Conservation (phyloP, 2,797 vertebrate genomes). For the Chaetodon trifasciatus region DNA sequence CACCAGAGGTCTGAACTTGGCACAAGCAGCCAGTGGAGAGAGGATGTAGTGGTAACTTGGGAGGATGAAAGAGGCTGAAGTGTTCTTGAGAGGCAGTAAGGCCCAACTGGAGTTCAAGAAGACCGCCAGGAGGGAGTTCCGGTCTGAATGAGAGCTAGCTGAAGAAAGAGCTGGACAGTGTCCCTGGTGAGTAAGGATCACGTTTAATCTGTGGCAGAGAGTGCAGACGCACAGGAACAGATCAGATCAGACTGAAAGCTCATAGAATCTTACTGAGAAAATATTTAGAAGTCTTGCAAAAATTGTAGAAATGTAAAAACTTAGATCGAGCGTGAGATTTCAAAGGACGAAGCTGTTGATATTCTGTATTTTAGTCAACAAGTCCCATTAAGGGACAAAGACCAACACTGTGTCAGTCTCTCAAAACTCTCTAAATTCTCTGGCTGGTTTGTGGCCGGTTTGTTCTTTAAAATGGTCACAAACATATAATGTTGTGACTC, state of each 20-base stretch:
- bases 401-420: not conserved
- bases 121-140: constrained; percentile 1
- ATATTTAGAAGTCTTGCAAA: not conserved
- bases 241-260: not conserved
- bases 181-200: constrained; percentile 6
- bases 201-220: constrained; percentile 19
- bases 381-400: not conserved
- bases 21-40: constrained; percentile 24
- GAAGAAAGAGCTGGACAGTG: not conserved
- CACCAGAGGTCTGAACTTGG: constrained; percentile 39
- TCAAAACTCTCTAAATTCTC: not conserved
- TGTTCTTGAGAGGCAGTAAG: constrained; percentile 8
- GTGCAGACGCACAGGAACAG: not conserved
- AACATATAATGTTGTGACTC: not conserved
- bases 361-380: not conserved
- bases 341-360: not conserved
- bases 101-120: constrained; percentile 31
- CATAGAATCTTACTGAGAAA: not conserved
- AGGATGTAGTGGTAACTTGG: not conserved
- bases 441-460: not conserved
- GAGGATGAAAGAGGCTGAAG: constrained; percentile 18
- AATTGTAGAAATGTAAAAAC: not conserved
- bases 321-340: not conserved
- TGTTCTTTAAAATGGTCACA: not conserved
- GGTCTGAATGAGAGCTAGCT: constrained; percentile 14